Evolutionary conservation across 2,888 invertebrate genomes (phyloP).

Genomic region (Agrenia bidenticulata): DNA sequence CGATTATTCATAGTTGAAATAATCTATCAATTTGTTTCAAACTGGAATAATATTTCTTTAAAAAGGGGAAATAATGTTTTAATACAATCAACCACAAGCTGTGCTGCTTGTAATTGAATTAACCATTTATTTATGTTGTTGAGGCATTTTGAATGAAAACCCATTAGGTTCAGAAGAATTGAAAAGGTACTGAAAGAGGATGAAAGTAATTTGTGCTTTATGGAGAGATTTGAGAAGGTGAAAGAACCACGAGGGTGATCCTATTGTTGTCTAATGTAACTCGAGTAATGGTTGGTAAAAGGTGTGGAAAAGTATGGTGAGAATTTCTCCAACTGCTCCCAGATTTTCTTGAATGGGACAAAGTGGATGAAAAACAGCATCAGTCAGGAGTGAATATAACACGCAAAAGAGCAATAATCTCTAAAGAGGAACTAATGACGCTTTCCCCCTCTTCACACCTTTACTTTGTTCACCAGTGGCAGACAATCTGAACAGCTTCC

Average conservation of each 20-base stretch:
- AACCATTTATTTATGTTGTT: too few species aligned
- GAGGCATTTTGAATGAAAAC: too few species aligned
- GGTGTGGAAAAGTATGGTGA: conserved; percentile 19
- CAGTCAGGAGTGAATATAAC: conserved; percentile 24
- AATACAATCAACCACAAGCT: too few species aligned
- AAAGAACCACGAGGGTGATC: conserved; percentile 18
- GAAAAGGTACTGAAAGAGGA: not conserved
- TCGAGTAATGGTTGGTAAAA: conserved; percentile 19
- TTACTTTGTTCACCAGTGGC: not conserved
- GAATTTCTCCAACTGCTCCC: conserved; percentile 27
- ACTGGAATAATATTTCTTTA: too few species aligned
- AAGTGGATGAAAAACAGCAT: conserved; percentile 22
- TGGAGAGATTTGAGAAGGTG: conserved; percentile 20
- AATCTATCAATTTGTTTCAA: too few species aligned
- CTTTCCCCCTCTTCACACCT: conserved; percentile 27
- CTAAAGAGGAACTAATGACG: conserved; percentile 36
- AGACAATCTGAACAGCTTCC: not conserved
- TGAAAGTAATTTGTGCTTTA: conserved; percentile 14
- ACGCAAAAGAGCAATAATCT: conserved; percentile 51
- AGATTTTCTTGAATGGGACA: conserved; percentile 6
- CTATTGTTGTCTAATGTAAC: conserved; percentile 14
- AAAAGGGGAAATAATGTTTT: too few species aligned
- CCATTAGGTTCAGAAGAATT: not conserved
- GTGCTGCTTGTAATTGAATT: too few species aligned
- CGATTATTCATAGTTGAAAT: too few species aligned